phyloP scores from a whole-genome alignment of 2,113 vertebrate species.

The Myodes glareolus region DNA sequence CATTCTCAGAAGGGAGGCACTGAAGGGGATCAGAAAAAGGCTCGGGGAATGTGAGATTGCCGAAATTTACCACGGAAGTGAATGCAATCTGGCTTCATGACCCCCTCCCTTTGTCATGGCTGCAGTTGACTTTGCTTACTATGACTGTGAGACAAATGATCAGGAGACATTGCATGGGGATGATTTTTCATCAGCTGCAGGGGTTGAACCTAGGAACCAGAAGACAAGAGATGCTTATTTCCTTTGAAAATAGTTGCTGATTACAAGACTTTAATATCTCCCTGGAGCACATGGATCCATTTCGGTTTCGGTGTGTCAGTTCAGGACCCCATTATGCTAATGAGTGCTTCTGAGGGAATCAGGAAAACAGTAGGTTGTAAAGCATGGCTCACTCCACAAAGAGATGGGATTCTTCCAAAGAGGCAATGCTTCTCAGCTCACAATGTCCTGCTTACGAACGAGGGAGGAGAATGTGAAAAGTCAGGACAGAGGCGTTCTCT shows the following conservation, averaged over 20 bases:
- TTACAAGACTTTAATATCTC: conserved; percentile 16
- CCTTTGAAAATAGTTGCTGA: conserved; percentile 10
- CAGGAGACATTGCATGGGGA: background rate
- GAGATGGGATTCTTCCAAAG: conserved; percentile 19
- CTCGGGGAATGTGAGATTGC: background rate
- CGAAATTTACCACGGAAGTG: background rate
- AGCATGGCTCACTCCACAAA: background rate
- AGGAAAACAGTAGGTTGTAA: background rate
- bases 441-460: background rate
- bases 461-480: conserved; percentile 20
- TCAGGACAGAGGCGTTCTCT: background rate
- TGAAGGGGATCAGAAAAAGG: background rate
- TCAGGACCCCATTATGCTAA: background rate
- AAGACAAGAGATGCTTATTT: background rate
- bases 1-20: background rate
- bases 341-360: background rate
- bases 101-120: background rate
- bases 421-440: background rate
- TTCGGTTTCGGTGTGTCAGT: background rate
- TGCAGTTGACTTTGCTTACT: background rate
- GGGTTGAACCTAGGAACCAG: conserved; percentile 13
- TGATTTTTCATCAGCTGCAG: background rate
- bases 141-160: background rate
- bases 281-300: background rate
- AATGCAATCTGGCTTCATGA: background rate